Base-by-base conservation (phyloP, 1,140 invertebrate genomes). In the Sycobia sp. region DNA sequence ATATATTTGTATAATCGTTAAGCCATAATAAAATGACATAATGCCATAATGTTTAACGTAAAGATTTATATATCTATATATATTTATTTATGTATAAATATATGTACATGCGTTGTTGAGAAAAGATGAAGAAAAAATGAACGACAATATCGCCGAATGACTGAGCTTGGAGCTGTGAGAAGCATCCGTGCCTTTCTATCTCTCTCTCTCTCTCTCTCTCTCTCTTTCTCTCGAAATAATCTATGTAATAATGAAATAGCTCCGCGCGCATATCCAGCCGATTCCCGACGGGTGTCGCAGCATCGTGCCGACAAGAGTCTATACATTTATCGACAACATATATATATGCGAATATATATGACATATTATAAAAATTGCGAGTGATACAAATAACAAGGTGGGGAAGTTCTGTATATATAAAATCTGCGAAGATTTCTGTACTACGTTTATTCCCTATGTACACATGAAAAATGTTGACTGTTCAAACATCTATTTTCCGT, bases 11-110 rank as follows among this genome's bases (percentile, higher is more conserved):
- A n/a, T n/a, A n/a, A n/a, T n/a, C n/a, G n/a, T n/a, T 77, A 79
- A 79, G 77, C 77, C 78, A 79, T 80, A 79, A 79, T 79, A 43
- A 74, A 79, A 74, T 78, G 70, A 76, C 70, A 77, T 76, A 80
- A 79, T 78, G 78, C 78, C 78, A 80, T 80, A 80, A 72, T 59
- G 67, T 75, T 77, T 73, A 75, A 77, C 69, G 73, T 72, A 36
- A 32, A 20, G 27, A 27, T 11, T n/a, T 10, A 39, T 50, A 25
- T 50, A 39, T 49, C 27, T 39, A 29, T 29, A 34, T 10, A 39
- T 50, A 25, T 50, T 29, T 49, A 39, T 39, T 20, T 29, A 34
- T 20, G 23, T 50, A 50, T 23, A 38, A n/a, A n/a, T 27, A 51
- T 36, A 36, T 51, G 25, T 44, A 56, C 32, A 41, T 32, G n/a